Base-by-base conservation (phyloP, 1,140 invertebrate species). In the Heliconius hermathena region DNA sequence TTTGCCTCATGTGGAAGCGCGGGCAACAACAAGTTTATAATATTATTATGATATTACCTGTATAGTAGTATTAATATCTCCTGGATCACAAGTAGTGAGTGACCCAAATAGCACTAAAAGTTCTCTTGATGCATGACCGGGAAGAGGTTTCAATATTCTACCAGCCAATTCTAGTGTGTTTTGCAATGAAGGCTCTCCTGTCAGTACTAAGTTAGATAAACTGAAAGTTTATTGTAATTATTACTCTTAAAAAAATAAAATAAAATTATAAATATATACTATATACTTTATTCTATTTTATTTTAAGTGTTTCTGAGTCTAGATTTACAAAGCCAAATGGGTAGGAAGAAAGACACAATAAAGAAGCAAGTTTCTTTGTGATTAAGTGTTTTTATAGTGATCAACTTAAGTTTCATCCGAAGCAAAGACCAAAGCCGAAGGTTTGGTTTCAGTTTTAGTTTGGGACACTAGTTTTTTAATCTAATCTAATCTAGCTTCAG, bases 81-180 rank as follows among this genome's bases (percentile, higher is more conserved):
- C 96, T 29, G 99, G 99, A 95, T 99, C 99, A 95, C 99, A 99
- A 2, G 98, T 99, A 2, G 99, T 99, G 38, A 99, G 95, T 87
- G 98, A 99, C 1, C 98, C 98, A 95, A 98, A 97, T 16, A 99
- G 96, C 8, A 99, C 95, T n/a, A 98, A 94, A 60, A 99, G 96
- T 95, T 99, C 98, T 87, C 98, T 95, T 80, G 98, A 99, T 1
- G 98, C 98, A 95, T 99, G 99, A 2, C 97, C 96, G 4, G 99
- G 99, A 86, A 99, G 96, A 75, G 98, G 96, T 90, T 97, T 97
- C n/a, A 99, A 95, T 8, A 97, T 97, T 85, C 97, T 96, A 1
- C 97, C 89, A 8, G 98, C 98, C 75, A 99, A 91, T 89, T 99
- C 98, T 60, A 99, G 93, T 2, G 98, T 97, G 94, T 99, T 99